A percentile compares a stretch with the other conserved stretches of the same genome.
Evolutionary conservation across 2,113 vertebrate genomes (phyloP).

Genomic region (Manacus vitellinus): DNA sequence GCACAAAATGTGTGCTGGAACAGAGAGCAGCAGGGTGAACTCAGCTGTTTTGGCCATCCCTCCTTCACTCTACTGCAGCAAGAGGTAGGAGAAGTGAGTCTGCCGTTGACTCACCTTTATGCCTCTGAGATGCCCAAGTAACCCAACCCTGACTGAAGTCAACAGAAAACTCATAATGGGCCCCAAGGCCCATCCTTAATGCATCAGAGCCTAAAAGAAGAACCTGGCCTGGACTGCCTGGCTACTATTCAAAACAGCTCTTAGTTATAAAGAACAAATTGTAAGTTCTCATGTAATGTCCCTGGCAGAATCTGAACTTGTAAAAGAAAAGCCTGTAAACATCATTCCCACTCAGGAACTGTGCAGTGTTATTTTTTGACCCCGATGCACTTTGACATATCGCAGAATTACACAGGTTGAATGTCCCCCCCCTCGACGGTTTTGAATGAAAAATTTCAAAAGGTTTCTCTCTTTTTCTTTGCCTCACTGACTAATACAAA

Average conservation of each 20-base stretch:
- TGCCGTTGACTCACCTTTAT: neutral
- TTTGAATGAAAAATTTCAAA: neutral
- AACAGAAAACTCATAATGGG: neutral
- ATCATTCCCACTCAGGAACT: slow-evolving; percentile 40
- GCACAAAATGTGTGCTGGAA: neutral
- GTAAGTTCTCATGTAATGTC: slow-evolving; percentile 61
- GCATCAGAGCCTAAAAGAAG: neutral
- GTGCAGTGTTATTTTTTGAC: slow-evolving; percentile 23
- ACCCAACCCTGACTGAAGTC: neutral
- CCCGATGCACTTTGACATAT: neutral
- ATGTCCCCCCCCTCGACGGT: neutral
- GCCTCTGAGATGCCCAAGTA: neutral
- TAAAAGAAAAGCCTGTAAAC: slow-evolving; percentile 60
- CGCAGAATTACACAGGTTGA: neutral
- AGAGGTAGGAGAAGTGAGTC: neutral
- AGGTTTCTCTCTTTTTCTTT: slow-evolving; percentile 6
- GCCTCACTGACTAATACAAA: neutral
- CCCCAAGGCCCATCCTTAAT: neutral
- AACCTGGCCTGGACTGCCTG: slow-evolving; percentile 41
- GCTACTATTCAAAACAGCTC: slow-evolving; percentile 15
- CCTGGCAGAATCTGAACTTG: slow-evolving; percentile 39
- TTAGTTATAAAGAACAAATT: slow-evolving; percentile 64
- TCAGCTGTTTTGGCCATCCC: rapidly evolving
- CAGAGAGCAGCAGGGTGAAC: neutral
- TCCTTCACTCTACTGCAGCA: neutral